Base-by-base conservation (phyloP, 1,140 invertebrate genomes). In the Drosophila kurseongensis region DNA sequence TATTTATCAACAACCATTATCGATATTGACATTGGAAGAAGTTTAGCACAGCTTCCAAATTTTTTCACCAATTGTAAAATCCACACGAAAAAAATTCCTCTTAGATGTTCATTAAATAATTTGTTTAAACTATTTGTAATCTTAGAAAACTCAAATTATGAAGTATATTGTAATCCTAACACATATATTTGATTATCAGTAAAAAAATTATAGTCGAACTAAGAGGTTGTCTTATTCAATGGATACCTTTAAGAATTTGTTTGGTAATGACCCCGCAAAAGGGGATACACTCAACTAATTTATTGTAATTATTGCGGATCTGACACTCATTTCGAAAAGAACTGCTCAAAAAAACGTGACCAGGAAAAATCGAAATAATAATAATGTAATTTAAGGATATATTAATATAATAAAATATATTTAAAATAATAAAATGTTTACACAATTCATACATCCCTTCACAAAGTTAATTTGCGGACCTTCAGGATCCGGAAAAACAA, bases 301-400 rank as follows among this genome's bases (percentile, higher is more conserved):
- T 50, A 50, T 29, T 50, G 12, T 29, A 50, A 50, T 32, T 50
- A 32, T 29, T 50, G 47, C n/a, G 13, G 50, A 12, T 36, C 32
- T 52, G 29, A 36, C 36, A 18, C 50, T 52, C 29, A 52, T 52
- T 32, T 35, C 10, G 29, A 51, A 16, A 51, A 35, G 14, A 51
- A 35, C 48, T 51, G 48, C n/a, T 3, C 18, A 18, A 51, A 51
- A 52, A 36, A 52, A 52, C 29, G 5, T 6, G 29, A 52, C 36
- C 14, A 18, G 9, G 9, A 52, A 32, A 36, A 52, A 52, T 4
- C 10, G 7, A 36, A 12, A 36, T 52, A 52, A 36, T 36, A 18
- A 16, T 36, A 42, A 3, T 12, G 5, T n/a, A 29, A 29, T 29
- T 29, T 7, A 29, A 29, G 29, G 29, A 54, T 16, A 35, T 12